A percentile compares a stretch with the other conserved stretches of the same genome.
phyloP scores from a whole-genome alignment of 2,797 vertebrate species.

The Pelochelys cantorii region DNA sequence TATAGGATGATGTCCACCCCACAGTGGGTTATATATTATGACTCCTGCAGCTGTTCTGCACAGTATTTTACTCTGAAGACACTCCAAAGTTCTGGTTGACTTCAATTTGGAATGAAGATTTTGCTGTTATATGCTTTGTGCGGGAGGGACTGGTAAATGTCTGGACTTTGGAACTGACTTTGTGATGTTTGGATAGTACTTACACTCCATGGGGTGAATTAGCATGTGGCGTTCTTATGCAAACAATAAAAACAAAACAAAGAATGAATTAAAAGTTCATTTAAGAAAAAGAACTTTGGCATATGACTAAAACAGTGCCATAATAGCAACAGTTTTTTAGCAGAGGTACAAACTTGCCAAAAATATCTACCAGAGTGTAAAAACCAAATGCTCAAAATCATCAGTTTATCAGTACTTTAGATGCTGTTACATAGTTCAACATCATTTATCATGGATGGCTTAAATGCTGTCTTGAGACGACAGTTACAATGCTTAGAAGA shows the following conservation, averaged over 20 bases:
- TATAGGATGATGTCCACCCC: slow-evolving; percentile 60
- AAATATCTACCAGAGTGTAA: slow-evolving; percentile 47
- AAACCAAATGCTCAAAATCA: slow-evolving; percentile 27
- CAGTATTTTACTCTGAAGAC: slow-evolving; percentile 76
- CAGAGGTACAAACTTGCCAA: slow-evolving; percentile 57
- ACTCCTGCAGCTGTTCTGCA: slow-evolving; percentile 70
- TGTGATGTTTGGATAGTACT: slow-evolving; percentile 76
- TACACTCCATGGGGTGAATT: slow-evolving; percentile 71
- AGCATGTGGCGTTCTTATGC: slow-evolving; percentile 72
- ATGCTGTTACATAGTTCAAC: slow-evolving; percentile 39
- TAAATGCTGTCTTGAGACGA: not conserved
- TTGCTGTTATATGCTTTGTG: slow-evolving; percentile 75
- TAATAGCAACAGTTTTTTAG: slow-evolving; percentile 63
- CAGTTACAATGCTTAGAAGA: slow-evolving; percentile 13
- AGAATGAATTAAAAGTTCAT: slow-evolving; percentile 72
- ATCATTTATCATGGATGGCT: not conserved
- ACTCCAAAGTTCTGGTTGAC: slow-evolving; percentile 80
- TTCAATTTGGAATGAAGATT: slow-evolving; percentile 76
- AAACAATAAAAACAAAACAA: slow-evolving; percentile 78
- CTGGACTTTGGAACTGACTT: slow-evolving; percentile 77
- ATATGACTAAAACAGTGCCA: slow-evolving; percentile 72
- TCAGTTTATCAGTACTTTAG: slow-evolving; percentile 24
- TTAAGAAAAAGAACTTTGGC: slow-evolving; percentile 65
- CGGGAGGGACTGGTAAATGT: slow-evolving; percentile 76
- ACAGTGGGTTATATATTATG: slow-evolving; percentile 71